A percentile compares a stretch with the other conserved stretches of the same genome.
Evolutionary conservation across 2,888 invertebrate genomes (phyloP).

Genomic region (Pomacea canaliculata): DNA sequence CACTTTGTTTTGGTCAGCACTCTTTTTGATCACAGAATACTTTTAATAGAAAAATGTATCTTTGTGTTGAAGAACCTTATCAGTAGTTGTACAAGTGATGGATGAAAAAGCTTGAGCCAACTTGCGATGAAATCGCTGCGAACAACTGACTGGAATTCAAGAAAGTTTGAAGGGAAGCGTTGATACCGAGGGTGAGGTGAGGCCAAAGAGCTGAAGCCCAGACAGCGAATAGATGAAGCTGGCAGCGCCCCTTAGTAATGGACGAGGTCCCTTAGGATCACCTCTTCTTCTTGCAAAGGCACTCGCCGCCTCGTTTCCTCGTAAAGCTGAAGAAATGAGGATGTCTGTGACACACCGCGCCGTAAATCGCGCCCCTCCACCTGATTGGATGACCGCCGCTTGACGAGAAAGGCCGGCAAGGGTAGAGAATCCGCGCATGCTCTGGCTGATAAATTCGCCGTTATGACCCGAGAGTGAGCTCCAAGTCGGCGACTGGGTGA

Average conservation of each 20-base stretch:
- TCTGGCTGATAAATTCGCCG: conserved; percentile 37
- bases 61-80: too few species aligned
- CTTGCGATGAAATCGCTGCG: not conserved
- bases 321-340: conserved; percentile 29
- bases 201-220: conserved; percentile 20
- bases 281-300: conserved; percentile 22
- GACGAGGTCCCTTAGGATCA: conserved; percentile 21
- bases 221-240: conserved; percentile 28
- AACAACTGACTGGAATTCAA: not conserved
- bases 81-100: not conserved
- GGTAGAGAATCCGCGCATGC: conserved; percentile 29
- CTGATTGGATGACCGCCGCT: conserved; percentile 29
- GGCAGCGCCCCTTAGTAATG: conserved; percentile 26
- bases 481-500: conserved; percentile 37
- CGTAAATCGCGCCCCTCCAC: conserved; percentile 31
- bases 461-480: conserved; percentile 33
- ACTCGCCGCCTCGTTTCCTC: conserved; percentile 30
- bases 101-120: not conserved
- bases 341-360: conserved; percentile 27
- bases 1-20: too few species aligned
- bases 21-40: too few species aligned
- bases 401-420: conserved; percentile 21
- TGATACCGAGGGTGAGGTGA: conserved; percentile 15
- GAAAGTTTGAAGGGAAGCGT: conserved; percentile 4
- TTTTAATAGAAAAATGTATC: too few species aligned